phyloP scores from a whole-genome alignment of 2,797 vertebrate species.

The Podarcis lilfordi region DNA sequence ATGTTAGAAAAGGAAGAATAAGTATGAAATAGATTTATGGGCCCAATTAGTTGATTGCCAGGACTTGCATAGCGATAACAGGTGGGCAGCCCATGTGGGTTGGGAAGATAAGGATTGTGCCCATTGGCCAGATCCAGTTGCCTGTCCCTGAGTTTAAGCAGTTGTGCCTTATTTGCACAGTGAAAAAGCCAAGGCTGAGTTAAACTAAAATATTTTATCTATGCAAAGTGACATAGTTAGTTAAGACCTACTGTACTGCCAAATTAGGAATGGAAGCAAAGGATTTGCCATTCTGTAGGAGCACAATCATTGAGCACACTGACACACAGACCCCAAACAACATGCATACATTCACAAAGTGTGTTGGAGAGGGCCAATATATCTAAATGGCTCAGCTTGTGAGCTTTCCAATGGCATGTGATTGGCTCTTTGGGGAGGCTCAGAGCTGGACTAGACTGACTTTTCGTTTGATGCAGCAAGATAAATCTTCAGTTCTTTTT shows the following conservation, averaged over 20 bases:
- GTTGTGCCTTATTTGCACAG: neutral
- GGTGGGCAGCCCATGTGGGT: too few relatives aligned
- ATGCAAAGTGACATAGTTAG: neutral
- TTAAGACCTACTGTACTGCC: neutral
- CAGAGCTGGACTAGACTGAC: neutral
- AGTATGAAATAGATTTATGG: too few relatives aligned
- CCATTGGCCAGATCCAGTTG: too few relatives aligned
- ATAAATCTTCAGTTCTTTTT: neutral
- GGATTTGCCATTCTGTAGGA: neutral
- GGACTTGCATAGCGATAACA: too few relatives aligned
- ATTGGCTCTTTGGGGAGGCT: neutral
- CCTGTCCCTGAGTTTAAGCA: too few relatives aligned
- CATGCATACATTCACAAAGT: neutral
- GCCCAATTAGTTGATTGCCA: too few relatives aligned
- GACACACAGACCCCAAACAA: neutral
- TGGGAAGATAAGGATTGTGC: too few relatives aligned
- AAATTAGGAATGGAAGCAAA: neutral
- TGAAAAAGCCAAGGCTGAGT: too few relatives aligned
- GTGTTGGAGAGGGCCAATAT: neutral
- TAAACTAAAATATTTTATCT: neutral
- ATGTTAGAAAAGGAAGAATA: neutral
- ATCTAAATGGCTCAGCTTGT: neutral
- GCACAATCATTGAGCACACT: neutral
- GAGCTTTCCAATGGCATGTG: neutral
- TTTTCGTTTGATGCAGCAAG: neutral